Evolutionary conservation across 92 coral and sea anemone genomes (phyloP), one percentile per base, ranked within the genome.

Genomic region (Bergia sp.): DNA sequence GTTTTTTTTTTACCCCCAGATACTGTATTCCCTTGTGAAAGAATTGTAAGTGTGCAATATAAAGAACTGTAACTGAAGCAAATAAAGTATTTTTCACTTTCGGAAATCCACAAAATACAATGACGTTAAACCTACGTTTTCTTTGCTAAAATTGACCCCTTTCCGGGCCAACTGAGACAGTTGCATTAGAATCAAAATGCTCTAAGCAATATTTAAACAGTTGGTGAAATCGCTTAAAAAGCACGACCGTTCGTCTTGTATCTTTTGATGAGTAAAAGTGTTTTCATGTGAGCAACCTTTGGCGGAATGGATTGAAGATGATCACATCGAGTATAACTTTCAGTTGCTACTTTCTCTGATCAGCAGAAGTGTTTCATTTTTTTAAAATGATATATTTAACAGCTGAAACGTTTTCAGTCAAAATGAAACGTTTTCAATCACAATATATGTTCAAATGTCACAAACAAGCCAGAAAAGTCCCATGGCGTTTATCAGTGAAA

Each of bases 1-100:
- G 29, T 29, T 29, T 29, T 29, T 29, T 29, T 29, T 29, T 80
- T 80, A 80, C 18, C 38, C 18, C 64, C 43, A 55, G 61, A 55
- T 53, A 80, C 49, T 16, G 39, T 55, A 80, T 80, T 55, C 85
- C 85, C 49, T 37, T 80, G 67, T 57, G 72, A 55, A 80, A 80
- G 21, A 80, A 61, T 61, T 61, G 69, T 61, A 61, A 16, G 20
- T 21, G 4, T 61, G 29, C n/a, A 8, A 8, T 61, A 23, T 61
- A 57, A 57, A 6, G 16, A 57, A 8, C 65, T 16, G 12, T 16
- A 16, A 18, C 69, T 61, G 29, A 61, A 20, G 69, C 3, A 61
- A 61, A 61, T 61, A 53, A 53, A 53, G 58, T 53, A 53, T 53
- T 53, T 53, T 53, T 53, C 58, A 53, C 58, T 53, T 53, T 61